These are phyloP conservation scores for Arizona elegans DNA, from an alignment of 2,113 vertebrate species.

Conservation along the genomic window DNA sequence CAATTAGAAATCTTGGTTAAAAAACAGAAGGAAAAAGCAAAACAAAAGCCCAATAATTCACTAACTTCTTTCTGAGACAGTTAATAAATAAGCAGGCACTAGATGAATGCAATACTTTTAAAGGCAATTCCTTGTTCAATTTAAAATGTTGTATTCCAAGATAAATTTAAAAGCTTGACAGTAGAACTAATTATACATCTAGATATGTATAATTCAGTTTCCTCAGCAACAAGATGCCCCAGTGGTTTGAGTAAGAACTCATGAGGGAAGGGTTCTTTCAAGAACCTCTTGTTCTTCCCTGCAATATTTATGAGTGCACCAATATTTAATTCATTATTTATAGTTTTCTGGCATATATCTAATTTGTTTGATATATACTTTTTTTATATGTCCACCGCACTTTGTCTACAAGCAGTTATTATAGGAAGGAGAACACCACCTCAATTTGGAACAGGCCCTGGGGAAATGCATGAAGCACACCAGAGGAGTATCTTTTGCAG, in stretches of 20 bases:
- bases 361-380: conserved; percentile 61
- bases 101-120: conserved; percentile 21
- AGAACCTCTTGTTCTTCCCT: conserved; percentile 51
- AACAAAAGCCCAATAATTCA: neutral
- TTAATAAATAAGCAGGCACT: conserved; percentile 36
- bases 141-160: conserved; percentile 47
- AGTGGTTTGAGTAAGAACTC: conserved; percentile 43
- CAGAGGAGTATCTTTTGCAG: conserved; percentile 27
- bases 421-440: conserved; percentile 29
- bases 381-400: conserved; percentile 42
- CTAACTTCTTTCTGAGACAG: conserved; percentile 25
- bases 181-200: conserved; percentile 62
- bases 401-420: conserved; percentile 59
- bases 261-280: conserved; percentile 50
- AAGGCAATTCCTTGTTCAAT: conserved; percentile 36
- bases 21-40: neutral
- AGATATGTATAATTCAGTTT: conserved; percentile 59
- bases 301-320: conserved; percentile 64
- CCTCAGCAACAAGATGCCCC: conserved; percentile 47
- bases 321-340: conserved; percentile 68
- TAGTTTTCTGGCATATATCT: conserved; percentile 56
- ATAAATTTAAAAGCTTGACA: conserved; percentile 59
- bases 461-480: conserved; percentile 44
- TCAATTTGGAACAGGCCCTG: conserved; percentile 48
- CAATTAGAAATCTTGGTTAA: conserved; percentile 17